phyloP scores from a whole-genome alignment of 2,113 vertebrate genomes.

The Lichenostomus cassidix region DNA sequence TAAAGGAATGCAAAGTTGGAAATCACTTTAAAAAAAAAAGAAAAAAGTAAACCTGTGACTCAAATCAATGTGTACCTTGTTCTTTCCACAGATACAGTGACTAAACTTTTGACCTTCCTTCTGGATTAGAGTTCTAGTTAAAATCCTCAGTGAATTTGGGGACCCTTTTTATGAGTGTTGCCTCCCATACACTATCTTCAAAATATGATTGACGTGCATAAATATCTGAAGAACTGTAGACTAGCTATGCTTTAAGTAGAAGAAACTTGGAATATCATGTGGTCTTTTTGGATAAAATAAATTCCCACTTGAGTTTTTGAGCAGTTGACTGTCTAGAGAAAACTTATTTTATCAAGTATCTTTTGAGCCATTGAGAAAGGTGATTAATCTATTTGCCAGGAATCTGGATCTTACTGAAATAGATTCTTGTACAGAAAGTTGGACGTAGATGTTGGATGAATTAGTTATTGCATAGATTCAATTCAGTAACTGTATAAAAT shows the following conservation, averaged over 20 bases:
- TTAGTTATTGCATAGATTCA: neutral
- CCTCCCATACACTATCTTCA: neutral
- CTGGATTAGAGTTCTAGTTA: neutral
- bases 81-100: neutral
- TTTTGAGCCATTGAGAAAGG: neutral
- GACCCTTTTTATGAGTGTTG: neutral
- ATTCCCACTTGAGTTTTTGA: neutral
- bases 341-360: neutral
- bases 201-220: neutral
- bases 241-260: neutral
- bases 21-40: neutral
- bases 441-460: neutral
- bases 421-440: neutral
- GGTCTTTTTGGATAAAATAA: neutral
- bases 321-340: neutral
- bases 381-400: neutral
- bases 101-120: neutral
- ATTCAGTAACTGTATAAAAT: neutral
- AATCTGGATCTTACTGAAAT: neutral
- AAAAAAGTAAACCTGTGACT: neutral
- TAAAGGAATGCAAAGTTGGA: neutral
- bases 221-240: neutral
- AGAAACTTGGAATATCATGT: neutral
- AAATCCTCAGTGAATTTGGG: neutral
- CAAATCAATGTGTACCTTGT: neutral